phyloP scores from a whole-genome alignment of 2,797 vertebrate species.

The Borostomias antarcticus region DNA sequence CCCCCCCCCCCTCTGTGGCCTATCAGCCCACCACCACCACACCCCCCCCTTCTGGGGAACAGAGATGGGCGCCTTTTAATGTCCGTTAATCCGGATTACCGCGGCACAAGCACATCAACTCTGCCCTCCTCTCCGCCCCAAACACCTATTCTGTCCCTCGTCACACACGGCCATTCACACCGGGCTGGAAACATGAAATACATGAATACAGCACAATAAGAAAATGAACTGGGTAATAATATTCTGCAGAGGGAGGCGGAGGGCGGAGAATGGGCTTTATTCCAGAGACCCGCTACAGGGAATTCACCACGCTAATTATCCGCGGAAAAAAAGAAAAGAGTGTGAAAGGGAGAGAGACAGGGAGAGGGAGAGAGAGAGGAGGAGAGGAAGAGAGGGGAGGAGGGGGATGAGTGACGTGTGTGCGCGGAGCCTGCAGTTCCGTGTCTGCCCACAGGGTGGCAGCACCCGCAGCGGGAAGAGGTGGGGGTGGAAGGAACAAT shows the following conservation, averaged over 20 bases:
- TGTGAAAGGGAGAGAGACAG: conserved; percentile 44
- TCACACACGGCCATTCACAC: conserved; percentile 68
- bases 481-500: conserved; percentile 56
- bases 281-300: conserved; percentile 44
- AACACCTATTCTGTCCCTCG: conserved; percentile 61
- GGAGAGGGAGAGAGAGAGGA: background rate
- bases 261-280: conserved; percentile 47
- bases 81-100: conserved; percentile 80
- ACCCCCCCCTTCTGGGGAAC: conserved; percentile 68
- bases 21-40: background rate
- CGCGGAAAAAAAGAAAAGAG: conserved; percentile 48
- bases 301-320: conserved; percentile 51
- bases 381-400: background rate
- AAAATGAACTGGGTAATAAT: conserved; percentile 66
- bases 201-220: conserved; percentile 71
- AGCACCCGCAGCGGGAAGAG: conserved; percentile 37
- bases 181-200: conserved; percentile 56
- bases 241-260: conserved; percentile 54
- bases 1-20: conserved; percentile 54
- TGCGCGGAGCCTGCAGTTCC: background rate
- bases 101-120: conserved; percentile 67
- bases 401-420: too few species aligned
- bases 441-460: conserved; percentile 72
- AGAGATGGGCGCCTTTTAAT: conserved; percentile 73
- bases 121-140: conserved; percentile 54